phyloP scores from a whole-genome alignment of 2,888 invertebrate species.

The Melipona beecheii region DNA sequence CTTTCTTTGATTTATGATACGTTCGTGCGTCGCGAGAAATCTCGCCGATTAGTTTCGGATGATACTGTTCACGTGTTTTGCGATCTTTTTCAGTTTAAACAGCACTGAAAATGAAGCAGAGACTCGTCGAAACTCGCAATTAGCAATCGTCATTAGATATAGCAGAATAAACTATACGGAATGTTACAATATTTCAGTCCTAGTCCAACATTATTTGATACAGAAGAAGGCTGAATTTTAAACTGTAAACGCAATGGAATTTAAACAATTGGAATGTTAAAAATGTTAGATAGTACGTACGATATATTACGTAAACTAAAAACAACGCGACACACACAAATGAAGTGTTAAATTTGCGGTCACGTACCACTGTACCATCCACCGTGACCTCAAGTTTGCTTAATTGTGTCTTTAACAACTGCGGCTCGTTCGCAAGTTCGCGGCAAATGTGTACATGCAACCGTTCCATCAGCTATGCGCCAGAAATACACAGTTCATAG shows the following conservation, averaged over 20 bases:
- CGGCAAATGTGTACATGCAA: not conserved
- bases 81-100: not conserved
- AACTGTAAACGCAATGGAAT: not conserved
- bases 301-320: not conserved
- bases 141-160: no score
- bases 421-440: not conserved
- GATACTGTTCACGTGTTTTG: conserved; percentile 3
- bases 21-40: conserved; percentile 38
- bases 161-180: no score
- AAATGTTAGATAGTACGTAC: not conserved
- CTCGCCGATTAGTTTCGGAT: conserved; percentile 31
- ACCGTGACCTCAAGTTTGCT: not conserved
- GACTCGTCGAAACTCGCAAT: no score
- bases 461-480: not conserved
- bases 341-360: not conserved
- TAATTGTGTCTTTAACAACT: conserved; percentile 1
- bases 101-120: no score
- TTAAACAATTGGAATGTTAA: not conserved
- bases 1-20: conserved; percentile 34
- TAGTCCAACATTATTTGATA: not conserved
- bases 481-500: conserved; percentile 6
- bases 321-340: not conserved
- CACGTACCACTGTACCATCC: not conserved
- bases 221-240: not conserved
- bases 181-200: no score